A percentile compares a stretch with the other conserved stretches of the same genome.
Evolutionary conservation across 2,888 invertebrate species (phyloP).

Genomic region (Thymelicus lineola): DNA sequence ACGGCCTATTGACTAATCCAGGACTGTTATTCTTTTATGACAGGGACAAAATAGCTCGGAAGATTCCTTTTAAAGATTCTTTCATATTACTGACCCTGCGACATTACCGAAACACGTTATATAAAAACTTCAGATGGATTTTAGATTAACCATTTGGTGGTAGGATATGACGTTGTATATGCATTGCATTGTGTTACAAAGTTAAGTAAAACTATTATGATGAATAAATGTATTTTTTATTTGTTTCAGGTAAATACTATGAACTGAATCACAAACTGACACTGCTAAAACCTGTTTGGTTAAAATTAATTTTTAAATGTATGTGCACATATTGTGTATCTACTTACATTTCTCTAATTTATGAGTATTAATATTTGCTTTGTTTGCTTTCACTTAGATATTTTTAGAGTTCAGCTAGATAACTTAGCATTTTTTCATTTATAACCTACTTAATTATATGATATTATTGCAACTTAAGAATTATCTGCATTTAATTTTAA

Average conservation of each 20-base stretch:
- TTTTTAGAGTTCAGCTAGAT: constrained; percentile 16
- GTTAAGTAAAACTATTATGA: no score
- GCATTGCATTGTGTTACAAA: no score
- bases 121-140: no score
- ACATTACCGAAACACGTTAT: no score
- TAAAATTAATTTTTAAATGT: not conserved
- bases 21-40: no score
- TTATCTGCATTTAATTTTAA: not conserved
- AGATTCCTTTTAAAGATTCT: no score
- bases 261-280: constrained; percentile 56
- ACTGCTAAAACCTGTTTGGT: not conserved
- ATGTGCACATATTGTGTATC: constrained; percentile 1
- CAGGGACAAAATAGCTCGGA: no score
- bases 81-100: no score
- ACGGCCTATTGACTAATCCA: no score
- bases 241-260: constrained; percentile 83
- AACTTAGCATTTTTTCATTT: constrained; percentile 3
- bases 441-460: not conserved
- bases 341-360: constrained; percentile 9
- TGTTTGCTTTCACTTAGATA: constrained; percentile 2
- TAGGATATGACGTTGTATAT: no score
- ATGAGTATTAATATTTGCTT: constrained; percentile 23
- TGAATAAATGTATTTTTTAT: constrained; percentile 34
- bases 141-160: no score
- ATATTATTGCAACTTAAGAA: not conserved